Base-by-base conservation (phyloP, 2,113 vertebrate species). In the Eubucco bourcierii region DNA sequence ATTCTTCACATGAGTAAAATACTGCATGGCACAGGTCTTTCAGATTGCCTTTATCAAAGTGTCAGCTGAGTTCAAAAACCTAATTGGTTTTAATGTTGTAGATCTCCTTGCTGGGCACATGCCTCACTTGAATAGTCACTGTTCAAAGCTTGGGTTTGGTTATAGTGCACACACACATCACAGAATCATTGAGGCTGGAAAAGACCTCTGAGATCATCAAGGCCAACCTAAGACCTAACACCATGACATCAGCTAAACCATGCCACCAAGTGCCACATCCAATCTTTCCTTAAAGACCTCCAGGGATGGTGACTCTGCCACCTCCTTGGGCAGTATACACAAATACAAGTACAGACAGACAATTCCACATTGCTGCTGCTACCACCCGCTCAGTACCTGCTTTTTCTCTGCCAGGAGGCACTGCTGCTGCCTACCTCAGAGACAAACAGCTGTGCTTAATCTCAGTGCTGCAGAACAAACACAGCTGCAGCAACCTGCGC, bases 1-100 rank as follows among this genome's bases (percentile, higher is more conserved):
- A 68, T 60, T 92, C 75, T 71, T 94, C 84, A 67, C 87, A 87
- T 21, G 64, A 85, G 79, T 74, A 74, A 23, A 87, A 80, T 25
- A 37, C 41, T 64, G 65, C 52, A 53, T 5, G 27, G 72, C 71
- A 87, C 37, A 58, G 89, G 65, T 65, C 81, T 90, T 73, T 72
- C 80, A 46, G 44, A 18, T 78, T 81, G 59, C 61, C 44, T 75
- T 64, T 50, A 25, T 14, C 61, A 71, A 78, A 85, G 84, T 9
- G 18, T 9, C 23, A 34, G 52, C 41, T 23, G 60, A 23, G 28
- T 76, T 93, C 52, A 80, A 63, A 90, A 84, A 47, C 7, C 10
- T 27, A 16, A 15, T 77, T 24, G 33, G 8, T 46, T 91, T 60
- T 46, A 61, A 61, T 7, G 9, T 29, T 6, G 0, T 1, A 24